These are phyloP conservation scores for Rotaria magnacalcarata DNA, from an alignment of 2,888 invertebrate species.

Conservation along the genomic window DNA sequence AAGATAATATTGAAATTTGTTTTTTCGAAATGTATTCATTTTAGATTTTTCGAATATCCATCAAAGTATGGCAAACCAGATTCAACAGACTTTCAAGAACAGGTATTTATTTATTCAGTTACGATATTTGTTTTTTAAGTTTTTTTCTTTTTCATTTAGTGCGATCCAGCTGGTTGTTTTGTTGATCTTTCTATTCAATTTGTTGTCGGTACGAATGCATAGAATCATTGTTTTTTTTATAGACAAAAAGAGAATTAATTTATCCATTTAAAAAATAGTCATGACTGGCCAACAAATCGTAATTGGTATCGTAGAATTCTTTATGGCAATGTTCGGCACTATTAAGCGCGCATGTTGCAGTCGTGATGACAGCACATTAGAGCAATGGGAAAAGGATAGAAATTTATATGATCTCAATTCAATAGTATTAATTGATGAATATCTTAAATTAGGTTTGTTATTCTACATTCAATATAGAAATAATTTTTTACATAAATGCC, in stretches of 20 bases:
- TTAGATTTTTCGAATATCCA: neutral
- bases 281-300: constrained; percentile 93
- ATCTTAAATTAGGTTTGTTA: constrained; percentile 45
- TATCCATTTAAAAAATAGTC: constrained; percentile 59
- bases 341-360: neutral
- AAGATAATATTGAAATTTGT: too few relatives aligned
- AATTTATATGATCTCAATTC: constrained; percentile 60
- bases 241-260: too few relatives aligned
- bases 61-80: neutral
- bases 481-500: neutral
- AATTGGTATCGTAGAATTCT: constrained; percentile 80
- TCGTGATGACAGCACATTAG: constrained; percentile 40
- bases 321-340: constrained; percentile 65
- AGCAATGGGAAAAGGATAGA: constrained; percentile 60
- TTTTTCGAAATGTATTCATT: neutral
- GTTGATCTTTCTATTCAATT: constrained; percentile 84
- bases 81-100: neutral
- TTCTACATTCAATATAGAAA: neutral
- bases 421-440: constrained; percentile 39
- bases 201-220: constrained; percentile 65
- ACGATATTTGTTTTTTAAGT: too few relatives aligned
- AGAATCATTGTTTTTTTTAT: too few relatives aligned
- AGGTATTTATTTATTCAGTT: neutral
- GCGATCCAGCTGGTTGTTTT: constrained; percentile 80
- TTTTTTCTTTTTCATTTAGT: constrained; percentile 54